A percentile compares a stretch with the other conserved stretches of the same genome.
These are phyloP conservation scores for Cerastis leucographa DNA, from an alignment of 2,888 invertebrate species.

Conservation along the genomic window DNA sequence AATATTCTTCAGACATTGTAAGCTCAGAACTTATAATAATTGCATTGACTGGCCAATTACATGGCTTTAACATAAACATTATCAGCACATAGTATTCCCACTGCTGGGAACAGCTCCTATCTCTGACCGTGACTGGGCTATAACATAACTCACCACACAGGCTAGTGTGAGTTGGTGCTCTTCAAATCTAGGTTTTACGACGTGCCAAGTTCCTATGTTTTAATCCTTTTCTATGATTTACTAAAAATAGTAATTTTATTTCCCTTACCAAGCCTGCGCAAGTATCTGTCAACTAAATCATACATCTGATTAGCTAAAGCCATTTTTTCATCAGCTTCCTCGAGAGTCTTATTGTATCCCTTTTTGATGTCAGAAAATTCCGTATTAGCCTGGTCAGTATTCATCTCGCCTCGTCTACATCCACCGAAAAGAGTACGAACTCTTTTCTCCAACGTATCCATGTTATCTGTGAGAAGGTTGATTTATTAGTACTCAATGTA, in stretches of 20 bases:
- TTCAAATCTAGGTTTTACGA: not conserved
- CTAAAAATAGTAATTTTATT: not conserved
- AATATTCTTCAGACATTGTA: not conserved
- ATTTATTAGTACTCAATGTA: conserved; percentile 2
- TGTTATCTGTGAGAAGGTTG: conserved; percentile 92
- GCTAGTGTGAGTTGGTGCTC: not conserved
- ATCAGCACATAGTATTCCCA: not conserved
- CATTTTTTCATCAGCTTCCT: conserved; percentile 99
- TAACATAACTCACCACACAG: not conserved
- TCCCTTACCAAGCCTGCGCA: conserved; percentile 94
- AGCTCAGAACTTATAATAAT: not conserved
- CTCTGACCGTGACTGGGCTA: not conserved
- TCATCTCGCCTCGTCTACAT: conserved; percentile 94
- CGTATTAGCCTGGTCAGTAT: conserved; percentile 93
- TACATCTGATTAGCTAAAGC: conserved; percentile 98
- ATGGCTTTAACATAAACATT: not conserved
- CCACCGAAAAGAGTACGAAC: conserved; percentile 96
- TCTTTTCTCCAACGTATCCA: conserved; percentile 97
- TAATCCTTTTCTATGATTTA: not conserved
- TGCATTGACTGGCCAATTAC: not conserved
- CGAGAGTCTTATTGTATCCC: conserved; percentile 97
- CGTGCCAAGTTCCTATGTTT: not conserved
- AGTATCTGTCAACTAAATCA: conserved; percentile 98
- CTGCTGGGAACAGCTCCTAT: not conserved
- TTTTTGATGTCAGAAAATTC: conserved; percentile 96